phyloP scores from a whole-genome alignment of 2,797 vertebrate genomes.

The Pangasius sanitwongsei region DNA sequence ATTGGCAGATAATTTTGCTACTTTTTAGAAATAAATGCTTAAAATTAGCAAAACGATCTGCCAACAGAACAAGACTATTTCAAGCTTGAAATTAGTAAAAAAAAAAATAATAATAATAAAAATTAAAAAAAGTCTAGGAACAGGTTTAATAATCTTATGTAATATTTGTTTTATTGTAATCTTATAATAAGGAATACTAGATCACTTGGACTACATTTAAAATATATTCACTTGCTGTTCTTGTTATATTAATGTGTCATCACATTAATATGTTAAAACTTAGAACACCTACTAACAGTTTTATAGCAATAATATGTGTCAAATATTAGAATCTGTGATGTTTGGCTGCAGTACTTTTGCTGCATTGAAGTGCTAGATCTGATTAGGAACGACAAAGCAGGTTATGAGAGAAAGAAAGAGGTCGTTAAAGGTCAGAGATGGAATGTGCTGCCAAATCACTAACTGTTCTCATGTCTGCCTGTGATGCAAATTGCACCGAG shows the following conservation, averaged over 20 bases:
- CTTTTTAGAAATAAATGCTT: neutral
- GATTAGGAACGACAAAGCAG: constrained; percentile 7
- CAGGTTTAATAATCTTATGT: neutral
- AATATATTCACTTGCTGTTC: neutral
- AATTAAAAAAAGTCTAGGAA: neutral
- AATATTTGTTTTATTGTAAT: neutral
- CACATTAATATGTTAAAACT: neutral
- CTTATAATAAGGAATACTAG: neutral
- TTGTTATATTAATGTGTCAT: neutral
- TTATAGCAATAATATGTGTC: neutral
- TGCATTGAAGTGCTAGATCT: neutral
- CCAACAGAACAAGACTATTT: neutral
- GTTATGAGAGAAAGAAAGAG: neutral
- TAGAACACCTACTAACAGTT: neutral
- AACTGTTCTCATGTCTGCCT: neutral
- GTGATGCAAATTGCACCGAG: neutral
- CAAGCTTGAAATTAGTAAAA: neutral
- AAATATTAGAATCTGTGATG: no score
- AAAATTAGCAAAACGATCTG: neutral
- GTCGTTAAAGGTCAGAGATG: neutral
- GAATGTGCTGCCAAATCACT: constrained; percentile 11
- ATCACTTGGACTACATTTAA: neutral
- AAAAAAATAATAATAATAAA: no score
- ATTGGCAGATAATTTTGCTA: no score
- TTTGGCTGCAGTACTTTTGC: neutral